Conservation (phyloP, 2,797 vertebrate species). For the Novumbra hubbsi region DNA sequence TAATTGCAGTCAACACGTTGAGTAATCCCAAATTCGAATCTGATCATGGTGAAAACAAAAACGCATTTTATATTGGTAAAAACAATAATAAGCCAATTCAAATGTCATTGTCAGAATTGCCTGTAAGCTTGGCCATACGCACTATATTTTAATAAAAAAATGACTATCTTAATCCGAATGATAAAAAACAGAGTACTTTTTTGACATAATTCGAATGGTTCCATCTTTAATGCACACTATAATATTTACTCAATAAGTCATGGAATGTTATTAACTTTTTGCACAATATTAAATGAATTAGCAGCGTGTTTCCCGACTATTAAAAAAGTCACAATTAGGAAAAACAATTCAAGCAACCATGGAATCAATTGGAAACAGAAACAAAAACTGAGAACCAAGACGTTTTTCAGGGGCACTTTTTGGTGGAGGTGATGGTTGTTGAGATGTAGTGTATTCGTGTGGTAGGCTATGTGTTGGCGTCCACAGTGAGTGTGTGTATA, state of each 20-base stretch:
- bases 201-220: slow-evolving; percentile 53
- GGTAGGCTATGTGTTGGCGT: neutral
- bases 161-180: neutral
- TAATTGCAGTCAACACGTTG: neutral
- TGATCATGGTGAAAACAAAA: neutral
- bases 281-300: slow-evolving; percentile 88
- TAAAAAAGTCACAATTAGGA: slow-evolving; percentile 37
- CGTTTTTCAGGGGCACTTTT: slow-evolving; percentile 16
- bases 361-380: slow-evolving; percentile 28
- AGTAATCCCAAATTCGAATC: neutral
- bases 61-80: neutral
- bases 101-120: neutral
- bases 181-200: slow-evolving; percentile 6
- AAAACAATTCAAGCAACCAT: slow-evolving; percentile 56
- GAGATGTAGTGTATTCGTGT: neutral
- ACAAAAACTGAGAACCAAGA: slow-evolving; percentile 23
- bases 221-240: slow-evolving; percentile 72
- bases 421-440: slow-evolving; percentile 3
- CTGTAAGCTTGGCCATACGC: neutral
- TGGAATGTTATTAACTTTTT: slow-evolving; percentile 76
- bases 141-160: neutral
- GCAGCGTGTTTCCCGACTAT: slow-evolving; percentile 57
- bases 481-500: neutral
- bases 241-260: slow-evolving; percentile 72
- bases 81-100: too few relatives aligned